These are phyloP conservation scores for Eupeodes corollae DNA, from an alignment of 1,140 invertebrate species.

Conservation along the genomic window DNA sequence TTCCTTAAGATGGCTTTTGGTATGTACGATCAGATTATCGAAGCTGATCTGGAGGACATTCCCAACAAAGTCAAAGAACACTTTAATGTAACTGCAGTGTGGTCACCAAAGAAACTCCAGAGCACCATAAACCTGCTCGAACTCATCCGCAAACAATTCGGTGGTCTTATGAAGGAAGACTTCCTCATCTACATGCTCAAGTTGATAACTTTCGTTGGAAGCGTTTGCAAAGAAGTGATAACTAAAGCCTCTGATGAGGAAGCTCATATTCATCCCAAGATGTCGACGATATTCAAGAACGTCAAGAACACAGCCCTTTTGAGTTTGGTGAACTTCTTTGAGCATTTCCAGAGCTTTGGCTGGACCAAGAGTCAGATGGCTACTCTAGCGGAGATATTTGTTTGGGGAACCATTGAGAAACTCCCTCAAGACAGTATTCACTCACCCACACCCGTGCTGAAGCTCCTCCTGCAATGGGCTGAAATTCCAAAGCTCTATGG, in stretches of 20 bases:
- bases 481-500: slow-evolving; percentile 15
- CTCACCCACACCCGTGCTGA: slow-evolving; percentile 69
- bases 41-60: slow-evolving; percentile 33
- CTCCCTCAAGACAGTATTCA: slow-evolving; percentile 70
- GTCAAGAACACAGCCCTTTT: slow-evolving; percentile 48
- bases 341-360: slow-evolving; percentile 62
- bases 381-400: slow-evolving; percentile 60
- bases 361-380: slow-evolving; percentile 63
- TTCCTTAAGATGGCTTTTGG: slow-evolving; percentile 79
- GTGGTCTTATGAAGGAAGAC: slow-evolving; percentile 54
- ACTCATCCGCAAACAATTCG: slow-evolving; percentile 75
- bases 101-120: slow-evolving; percentile 58
- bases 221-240: slow-evolving; percentile 50
- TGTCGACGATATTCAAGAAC: slow-evolving; percentile 49
- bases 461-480: slow-evolving; percentile 65
- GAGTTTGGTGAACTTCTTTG: slow-evolving; percentile 61
- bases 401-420: slow-evolving; percentile 72
- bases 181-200: slow-evolving; percentile 60
- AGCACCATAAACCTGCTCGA: slow-evolving; percentile 66
- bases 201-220: slow-evolving; percentile 57
- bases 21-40: slow-evolving; percentile 53
- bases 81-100: slow-evolving; percentile 7
- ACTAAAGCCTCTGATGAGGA: slow-evolving; percentile 19
- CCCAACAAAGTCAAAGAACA: slow-evolving; percentile 22
- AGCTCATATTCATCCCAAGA: slow-evolving; percentile 42